Evolutionary conservation across 2,113 vertebrate species (phyloP).

Genomic region (Pogonocichla stellata): DNA sequence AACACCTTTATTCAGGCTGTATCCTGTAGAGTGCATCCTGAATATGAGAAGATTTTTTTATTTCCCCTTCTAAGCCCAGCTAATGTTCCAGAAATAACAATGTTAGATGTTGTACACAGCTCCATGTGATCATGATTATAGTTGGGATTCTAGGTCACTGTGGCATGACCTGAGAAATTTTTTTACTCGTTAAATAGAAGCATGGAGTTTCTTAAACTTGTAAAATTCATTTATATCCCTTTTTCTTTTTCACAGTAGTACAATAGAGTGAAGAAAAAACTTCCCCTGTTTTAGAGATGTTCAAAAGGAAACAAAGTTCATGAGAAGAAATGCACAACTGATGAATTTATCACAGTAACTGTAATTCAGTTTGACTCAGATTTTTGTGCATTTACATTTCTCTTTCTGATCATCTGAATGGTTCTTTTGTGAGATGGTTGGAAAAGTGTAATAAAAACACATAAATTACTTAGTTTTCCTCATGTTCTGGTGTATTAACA

Average conservation of each 20-base stretch:
- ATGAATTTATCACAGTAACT: not conserved
- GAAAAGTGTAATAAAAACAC: not conserved
- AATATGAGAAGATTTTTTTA: not conserved
- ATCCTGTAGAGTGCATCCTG: slow-evolving; percentile 11
- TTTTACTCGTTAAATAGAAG: slow-evolving; percentile 38
- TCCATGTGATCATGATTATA: not conserved
- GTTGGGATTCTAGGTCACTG: slow-evolving; percentile 16
- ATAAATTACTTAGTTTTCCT: not conserved
- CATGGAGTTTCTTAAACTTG: slow-evolving; percentile 35
- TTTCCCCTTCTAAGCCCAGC: not conserved
- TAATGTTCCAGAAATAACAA: slow-evolving; percentile 29
- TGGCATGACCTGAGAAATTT: not conserved
- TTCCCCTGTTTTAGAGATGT: not conserved
- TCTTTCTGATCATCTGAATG: not conserved
- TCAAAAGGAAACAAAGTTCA: not conserved
- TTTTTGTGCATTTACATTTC: not conserved
- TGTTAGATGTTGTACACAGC: slow-evolving; percentile 17
- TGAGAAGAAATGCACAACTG: not conserved
- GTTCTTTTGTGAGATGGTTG: not conserved
- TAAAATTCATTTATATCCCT: slow-evolving; percentile 1
- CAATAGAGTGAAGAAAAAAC: not conserved
- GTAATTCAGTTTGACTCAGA: not conserved
- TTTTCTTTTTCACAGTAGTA: not conserved
- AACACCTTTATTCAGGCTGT: not conserved
- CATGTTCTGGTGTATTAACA: not conserved